phyloP scores from a whole-genome alignment of 1,140 invertebrate species.

The Gryllus bimaculatus region DNA sequence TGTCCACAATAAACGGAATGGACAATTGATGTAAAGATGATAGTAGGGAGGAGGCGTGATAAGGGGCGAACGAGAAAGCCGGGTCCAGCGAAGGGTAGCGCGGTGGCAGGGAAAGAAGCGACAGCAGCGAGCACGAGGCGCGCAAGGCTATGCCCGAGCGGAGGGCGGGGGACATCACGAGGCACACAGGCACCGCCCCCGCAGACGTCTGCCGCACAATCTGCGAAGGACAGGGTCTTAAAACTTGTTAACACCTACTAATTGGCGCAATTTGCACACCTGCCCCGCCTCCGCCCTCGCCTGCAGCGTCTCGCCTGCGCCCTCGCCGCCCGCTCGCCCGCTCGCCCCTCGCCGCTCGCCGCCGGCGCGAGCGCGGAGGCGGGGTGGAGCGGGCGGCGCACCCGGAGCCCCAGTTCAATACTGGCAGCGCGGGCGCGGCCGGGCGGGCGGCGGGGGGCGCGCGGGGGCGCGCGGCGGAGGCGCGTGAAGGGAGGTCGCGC shows the following conservation, averaged over 20 bases:
- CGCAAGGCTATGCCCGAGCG: too few relatives aligned
- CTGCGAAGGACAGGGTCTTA: not conserved
- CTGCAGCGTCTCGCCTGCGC: not conserved
- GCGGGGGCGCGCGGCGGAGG: not conserved
- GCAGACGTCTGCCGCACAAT: not conserved
- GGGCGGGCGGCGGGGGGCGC: not conserved
- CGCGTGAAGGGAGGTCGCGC: not conserved
- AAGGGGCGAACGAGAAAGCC: too few relatives aligned
- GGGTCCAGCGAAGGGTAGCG: too few relatives aligned
- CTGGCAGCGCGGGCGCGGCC: not conserved
- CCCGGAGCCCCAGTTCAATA: conserved; percentile 14
- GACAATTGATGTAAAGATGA: too few relatives aligned
- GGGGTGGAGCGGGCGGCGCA: not conserved
- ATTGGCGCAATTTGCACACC: not conserved
- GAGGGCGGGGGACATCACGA: not conserved
- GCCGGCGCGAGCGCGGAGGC: too few relatives aligned
- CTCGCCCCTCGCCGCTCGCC: too few relatives aligned
- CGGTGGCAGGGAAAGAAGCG: not conserved
- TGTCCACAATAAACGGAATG: too few relatives aligned
- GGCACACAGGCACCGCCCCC: not conserved
- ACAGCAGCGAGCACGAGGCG: not conserved
- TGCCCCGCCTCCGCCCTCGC: too few relatives aligned
- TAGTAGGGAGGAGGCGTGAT: too few relatives aligned
- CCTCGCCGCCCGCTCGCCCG: too few relatives aligned
- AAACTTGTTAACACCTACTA: not conserved